Evolutionary conservation across 2,797 vertebrate genomes (phyloP).

Genomic region (Tapirus indicus): DNA sequence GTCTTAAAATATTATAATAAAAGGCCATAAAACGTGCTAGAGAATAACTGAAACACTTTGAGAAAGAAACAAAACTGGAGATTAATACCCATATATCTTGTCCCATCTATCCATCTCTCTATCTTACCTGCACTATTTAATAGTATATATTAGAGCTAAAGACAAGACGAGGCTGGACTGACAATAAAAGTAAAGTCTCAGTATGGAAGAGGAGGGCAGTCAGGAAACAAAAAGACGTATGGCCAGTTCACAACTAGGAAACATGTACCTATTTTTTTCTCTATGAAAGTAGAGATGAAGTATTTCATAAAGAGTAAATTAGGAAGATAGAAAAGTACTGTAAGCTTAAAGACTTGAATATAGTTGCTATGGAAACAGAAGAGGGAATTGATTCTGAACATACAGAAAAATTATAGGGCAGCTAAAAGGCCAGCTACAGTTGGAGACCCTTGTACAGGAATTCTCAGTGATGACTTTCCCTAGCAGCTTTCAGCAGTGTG

Average conservation of each 20-base stretch:
- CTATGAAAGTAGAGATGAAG: neutral
- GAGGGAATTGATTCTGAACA: neutral
- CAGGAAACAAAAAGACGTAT: neutral
- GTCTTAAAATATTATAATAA: constrained; percentile 21
- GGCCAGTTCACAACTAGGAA: neutral
- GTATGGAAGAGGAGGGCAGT: neutral
- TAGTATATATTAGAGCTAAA: neutral
- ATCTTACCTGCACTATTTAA: neutral
- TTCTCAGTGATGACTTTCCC: neutral
- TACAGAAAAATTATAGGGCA: neutral
- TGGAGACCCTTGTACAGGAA: neutral
- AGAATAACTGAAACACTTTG: neutral
- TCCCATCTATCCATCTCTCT: neutral
- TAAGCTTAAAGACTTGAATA: neutral
- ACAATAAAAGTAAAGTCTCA: neutral
- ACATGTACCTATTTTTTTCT: neutral
- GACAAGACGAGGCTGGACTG: neutral
- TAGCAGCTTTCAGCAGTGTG: neutral
- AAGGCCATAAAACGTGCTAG: neutral
- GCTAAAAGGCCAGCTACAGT: neutral
- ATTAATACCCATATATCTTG: neutral
- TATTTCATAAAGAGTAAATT: neutral
- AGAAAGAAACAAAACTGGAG: constrained; percentile 7
- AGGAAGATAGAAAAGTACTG: neutral
- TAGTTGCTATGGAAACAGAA: neutral